phyloP scores from a whole-genome alignment of 2,888 invertebrate species.

The Eilema depressum region DNA sequence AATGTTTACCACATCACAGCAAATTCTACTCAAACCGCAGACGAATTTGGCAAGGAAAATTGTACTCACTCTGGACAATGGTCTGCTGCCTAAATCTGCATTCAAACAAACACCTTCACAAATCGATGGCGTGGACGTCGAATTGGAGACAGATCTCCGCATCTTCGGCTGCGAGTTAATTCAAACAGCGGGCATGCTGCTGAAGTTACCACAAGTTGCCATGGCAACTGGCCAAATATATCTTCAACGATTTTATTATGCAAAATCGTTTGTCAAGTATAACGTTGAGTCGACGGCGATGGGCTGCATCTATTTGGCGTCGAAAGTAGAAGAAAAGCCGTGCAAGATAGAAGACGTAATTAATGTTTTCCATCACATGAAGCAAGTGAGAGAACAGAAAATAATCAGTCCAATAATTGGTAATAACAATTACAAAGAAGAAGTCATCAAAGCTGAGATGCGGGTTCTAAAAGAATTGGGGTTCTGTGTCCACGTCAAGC shows the following conservation, averaged over 20 bases:
- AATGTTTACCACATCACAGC: constrained; percentile 76
- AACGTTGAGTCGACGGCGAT: constrained; percentile 99
- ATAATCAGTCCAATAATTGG: constrained; percentile 95
- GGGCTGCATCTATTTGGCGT: constrained; percentile 98
- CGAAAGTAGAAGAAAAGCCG: constrained; percentile 99
- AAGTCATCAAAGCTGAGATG: constrained; percentile 98
- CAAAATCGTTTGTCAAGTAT: constrained; percentile 98
- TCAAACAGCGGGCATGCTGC: constrained; percentile 98
- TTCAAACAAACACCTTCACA: constrained; percentile 96
- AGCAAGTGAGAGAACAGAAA: constrained; percentile 97
- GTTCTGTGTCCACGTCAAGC: constrained; percentile 99
- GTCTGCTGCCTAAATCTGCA: constrained; percentile 95
- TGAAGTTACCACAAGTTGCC: constrained; percentile 99
- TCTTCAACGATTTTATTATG: constrained; percentile 99
- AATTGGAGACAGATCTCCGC: constrained; percentile 96
- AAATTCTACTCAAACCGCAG: constrained; percentile 73
- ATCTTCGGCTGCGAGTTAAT: constrained; percentile 99
- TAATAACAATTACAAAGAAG: constrained; percentile 96
- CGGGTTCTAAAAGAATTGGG: constrained; percentile 98
- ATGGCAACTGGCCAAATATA: constrained; percentile 99
- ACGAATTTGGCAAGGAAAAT: constrained; percentile 94
- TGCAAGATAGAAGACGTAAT: constrained; percentile 98
- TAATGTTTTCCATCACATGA: constrained; percentile 98
- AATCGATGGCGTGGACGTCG: constrained; percentile 95
- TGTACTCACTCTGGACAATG: constrained; percentile 96